Base-by-base conservation (phyloP, 2,888 invertebrate species). In the Nesidiocoris tenuis region DNA sequence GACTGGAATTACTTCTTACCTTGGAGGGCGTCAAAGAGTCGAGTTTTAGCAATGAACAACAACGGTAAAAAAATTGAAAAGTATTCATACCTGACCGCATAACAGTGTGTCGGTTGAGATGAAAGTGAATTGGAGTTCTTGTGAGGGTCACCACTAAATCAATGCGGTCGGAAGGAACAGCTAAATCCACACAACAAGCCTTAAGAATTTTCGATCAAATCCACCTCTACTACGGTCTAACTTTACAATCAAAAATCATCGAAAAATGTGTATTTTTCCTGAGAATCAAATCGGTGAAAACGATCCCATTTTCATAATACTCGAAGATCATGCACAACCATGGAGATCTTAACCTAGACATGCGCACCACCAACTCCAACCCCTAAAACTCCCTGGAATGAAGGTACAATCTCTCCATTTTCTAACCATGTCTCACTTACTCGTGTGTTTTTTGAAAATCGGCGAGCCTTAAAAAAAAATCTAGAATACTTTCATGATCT, bases 131-230 rank as follows among this genome's bases (percentile, higher is more conserved):
- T 64, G 9, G 74, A 65, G n/a, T 17, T 61, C 54, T 64, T 65
- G 74, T 22, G 22, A 61, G 24, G 22, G 74, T 64, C 74, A 74
- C 39, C 74, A 55, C 74, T 65, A 74, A 63, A 19, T 74, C 72
- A 72, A 72, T 75, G 65, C 67, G 61, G 76, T 61, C 57, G 71
- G 77, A 66, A 76, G 77, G 63, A 61, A 77, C 75, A 75, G 72
- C 77, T 77, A 77, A 76, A 76, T 77, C 74, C 77, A 77, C 76
- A 77, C 76, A 72, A 76, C 75, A 77, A 68, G 76, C 77, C 71
- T 76, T 68, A 75, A 9, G 67, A 75, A 59, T 25, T 25, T 21
- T 16, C 17, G 67, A 75, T 61, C 72, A 61, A 72, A 72, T 24
- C 39, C 72, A 72, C 72, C 72, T 54, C 72, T 72, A 72, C 67